Conservation (phyloP, 1,140 invertebrate genomes). For the Caerostris extrusa region DNA sequence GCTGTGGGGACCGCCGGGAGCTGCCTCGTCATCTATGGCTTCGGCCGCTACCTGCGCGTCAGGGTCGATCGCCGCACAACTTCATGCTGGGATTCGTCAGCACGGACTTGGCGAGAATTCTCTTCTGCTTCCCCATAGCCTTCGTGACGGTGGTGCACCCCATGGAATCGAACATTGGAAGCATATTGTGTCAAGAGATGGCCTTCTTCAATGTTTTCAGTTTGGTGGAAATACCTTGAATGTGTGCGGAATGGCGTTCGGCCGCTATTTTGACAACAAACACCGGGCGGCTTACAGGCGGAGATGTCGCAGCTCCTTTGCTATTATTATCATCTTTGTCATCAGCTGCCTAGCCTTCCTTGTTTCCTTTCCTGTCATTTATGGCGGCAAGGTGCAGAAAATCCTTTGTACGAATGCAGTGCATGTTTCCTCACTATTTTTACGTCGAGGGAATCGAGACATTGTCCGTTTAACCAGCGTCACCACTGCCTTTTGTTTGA, state of each 20-base stretch:
- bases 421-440: slow-evolving; percentile 63
- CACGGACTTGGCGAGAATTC: slow-evolving; percentile 62
- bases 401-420: slow-evolving; percentile 24
- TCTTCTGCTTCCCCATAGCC: slow-evolving; percentile 61
- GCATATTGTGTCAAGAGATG: slow-evolving; percentile 54
- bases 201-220: slow-evolving; percentile 69
- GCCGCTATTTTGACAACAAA: slow-evolving; percentile 69
- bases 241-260: slow-evolving; percentile 68
- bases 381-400: neutral
- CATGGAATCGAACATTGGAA: slow-evolving; percentile 24
- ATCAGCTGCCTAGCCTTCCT: slow-evolving; percentile 40
- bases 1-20: slow-evolving; percentile 69
- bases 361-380: slow-evolving; percentile 50
- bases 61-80: slow-evolving; percentile 55
- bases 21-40: slow-evolving; percentile 67
- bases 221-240: slow-evolving; percentile 64
- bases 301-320: slow-evolving; percentile 44
- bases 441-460: slow-evolving; percentile 3
- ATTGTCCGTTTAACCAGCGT: slow-evolving; percentile 2
- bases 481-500: slow-evolving; percentile 33
- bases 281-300: slow-evolving; percentile 54
- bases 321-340: slow-evolving; percentile 26
- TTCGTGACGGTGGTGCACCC: slow-evolving; percentile 68
- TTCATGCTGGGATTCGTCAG: slow-evolving; percentile 66
- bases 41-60: slow-evolving; percentile 45